Conservation (phyloP, 2,113 vertebrate species). For the Hucho hucho region DNA sequence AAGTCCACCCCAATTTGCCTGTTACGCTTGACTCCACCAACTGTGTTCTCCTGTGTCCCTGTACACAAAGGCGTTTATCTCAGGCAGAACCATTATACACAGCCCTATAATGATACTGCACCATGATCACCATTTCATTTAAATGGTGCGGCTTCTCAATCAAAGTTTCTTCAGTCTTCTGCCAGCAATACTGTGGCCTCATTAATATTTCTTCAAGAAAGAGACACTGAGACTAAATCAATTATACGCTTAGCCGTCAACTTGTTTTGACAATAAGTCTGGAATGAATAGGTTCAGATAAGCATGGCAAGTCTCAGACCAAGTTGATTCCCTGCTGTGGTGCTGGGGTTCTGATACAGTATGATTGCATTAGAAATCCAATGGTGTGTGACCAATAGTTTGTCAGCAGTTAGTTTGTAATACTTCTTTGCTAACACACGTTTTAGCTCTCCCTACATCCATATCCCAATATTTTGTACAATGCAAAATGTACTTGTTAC, state of each 20-base stretch:
- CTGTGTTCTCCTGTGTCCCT: constrained; percentile 5
- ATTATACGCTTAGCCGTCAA: constrained; percentile 42
- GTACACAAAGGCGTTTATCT: constrained; percentile 15
- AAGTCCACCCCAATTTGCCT: constrained; percentile 46
- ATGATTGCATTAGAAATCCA: too few species aligned
- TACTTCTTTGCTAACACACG: too few species aligned
- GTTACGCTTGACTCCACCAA: constrained; percentile 43
- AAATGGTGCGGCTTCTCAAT: constrained; percentile 45
- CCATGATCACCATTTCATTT: constrained; percentile 31
- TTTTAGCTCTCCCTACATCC: too few species aligned
- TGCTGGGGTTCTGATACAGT: background rate
- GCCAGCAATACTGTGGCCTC: constrained; percentile 33
- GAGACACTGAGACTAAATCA: constrained; percentile 48
- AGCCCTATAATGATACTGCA: constrained; percentile 33
- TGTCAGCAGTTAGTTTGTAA: too few species aligned
- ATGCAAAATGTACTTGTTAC: too few species aligned
- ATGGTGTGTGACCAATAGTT: too few species aligned
- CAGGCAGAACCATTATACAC: constrained; percentile 35
- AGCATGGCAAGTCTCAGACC: constrained; percentile 18
- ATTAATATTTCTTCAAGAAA: constrained; percentile 59
- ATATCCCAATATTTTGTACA: too few species aligned
- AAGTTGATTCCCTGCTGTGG: constrained; percentile 14
- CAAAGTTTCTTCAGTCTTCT: constrained; percentile 32
- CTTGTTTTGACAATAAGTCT: constrained; percentile 54
- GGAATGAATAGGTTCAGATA: constrained; percentile 27